These are phyloP conservation scores for Mungos mungo DNA, from an alignment of 2,113 vertebrate genomes.

Conservation along the genomic window DNA sequence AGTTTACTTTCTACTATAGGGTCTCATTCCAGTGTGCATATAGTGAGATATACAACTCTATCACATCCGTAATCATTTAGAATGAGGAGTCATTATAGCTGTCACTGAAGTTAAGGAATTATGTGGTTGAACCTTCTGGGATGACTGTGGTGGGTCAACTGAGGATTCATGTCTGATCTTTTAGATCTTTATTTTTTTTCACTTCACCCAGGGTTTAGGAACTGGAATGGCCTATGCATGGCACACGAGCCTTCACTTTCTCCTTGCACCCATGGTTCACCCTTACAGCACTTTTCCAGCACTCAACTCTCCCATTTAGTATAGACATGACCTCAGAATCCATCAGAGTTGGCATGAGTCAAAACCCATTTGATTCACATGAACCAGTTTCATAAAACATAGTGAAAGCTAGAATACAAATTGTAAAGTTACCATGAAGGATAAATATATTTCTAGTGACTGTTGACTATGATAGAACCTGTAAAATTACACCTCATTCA, in stretches of 20 bases:
- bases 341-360: slow-evolving; percentile 15
- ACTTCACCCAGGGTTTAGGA: background rate
- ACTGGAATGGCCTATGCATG: background rate
- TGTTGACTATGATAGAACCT: background rate
- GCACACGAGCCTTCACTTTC: background rate
- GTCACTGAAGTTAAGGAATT: background rate
- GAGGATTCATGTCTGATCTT: background rate
- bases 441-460: background rate
- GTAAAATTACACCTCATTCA: background rate
- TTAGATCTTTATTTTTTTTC: slow-evolving; percentile 10
- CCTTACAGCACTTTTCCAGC: background rate
- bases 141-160: background rate
- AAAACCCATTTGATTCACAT: slow-evolving; percentile 29
- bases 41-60: background rate
- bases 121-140: background rate
- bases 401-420: background rate
- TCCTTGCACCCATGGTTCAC: background rate
- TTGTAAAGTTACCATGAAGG: background rate
- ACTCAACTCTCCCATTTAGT: background rate
- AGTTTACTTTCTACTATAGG: background rate
- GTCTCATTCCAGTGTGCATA: background rate
- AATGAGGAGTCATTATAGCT: slow-evolving; percentile 43
- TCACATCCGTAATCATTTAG: background rate
- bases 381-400: slow-evolving; percentile 21
- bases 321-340: slow-evolving; percentile 60